Evolutionary conservation across 2,113 vertebrate species (phyloP), one percentile per base, ranked within the genome.

Genomic region (Ivindomyrus marchei): DNA sequence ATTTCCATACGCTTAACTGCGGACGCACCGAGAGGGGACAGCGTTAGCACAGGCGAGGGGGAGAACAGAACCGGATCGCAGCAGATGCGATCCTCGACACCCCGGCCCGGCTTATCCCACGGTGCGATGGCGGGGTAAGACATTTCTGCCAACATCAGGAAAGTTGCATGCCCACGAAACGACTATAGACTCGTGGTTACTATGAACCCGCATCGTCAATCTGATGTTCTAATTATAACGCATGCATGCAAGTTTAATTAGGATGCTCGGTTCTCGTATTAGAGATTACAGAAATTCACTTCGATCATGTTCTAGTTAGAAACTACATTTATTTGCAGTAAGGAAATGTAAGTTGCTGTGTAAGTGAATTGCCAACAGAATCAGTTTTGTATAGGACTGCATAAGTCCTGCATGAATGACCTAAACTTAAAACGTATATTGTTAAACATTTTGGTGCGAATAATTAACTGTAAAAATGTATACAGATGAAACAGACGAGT

Each of bases 111-210:
- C 50, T 52, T 80, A 49, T 89, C 19, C 47, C 15, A 74, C 49
- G 47, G 70, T 80, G 70, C 36, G 27, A 50, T 83, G 88, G 83
- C 36, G 70, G 88, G 88, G 88, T 89, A 80, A 89, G 88, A 80
- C 66, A 89, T 89, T 52, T 13, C 88, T 80, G 66, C 2, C 42
- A 21, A 21, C 31, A 53, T 17, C 31, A n/a, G 47, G 15, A 31
- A 31, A 15, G 31, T 52, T 70, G 80, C 2, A n/a, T 9, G 46
- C 15, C 49, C 24, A 15, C 27, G 80, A 21, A 21, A 52, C 27
- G 36, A 89, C 45, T 83, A 21, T 47, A 58, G 17, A 88, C 36
- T 42, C 19, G 15, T 62, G 53, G 17, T 2, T 80, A 17, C 15
- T 17, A 39, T 77, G 31, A 77, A 77, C 1, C 70, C 36, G 70